Conservation (phyloP, 2,113 vertebrate species). For the Oryzias woworae region DNA sequence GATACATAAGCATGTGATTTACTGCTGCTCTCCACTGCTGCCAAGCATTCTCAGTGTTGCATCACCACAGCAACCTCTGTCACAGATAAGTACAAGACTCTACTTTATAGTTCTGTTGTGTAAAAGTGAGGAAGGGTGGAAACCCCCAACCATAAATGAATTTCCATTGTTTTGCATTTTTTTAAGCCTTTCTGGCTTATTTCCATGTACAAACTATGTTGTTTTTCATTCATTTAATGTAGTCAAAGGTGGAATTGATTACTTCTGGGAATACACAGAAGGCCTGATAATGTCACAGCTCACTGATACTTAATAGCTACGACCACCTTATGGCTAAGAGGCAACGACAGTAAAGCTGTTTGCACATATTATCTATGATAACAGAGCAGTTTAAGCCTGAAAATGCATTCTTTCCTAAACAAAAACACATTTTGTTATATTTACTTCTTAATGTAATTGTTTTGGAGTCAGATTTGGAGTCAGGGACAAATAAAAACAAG, state of each 20-base stretch:
- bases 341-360: background rate
- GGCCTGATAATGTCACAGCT: background rate
- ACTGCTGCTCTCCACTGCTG: conserved; percentile 15
- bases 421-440: too few relatives aligned
- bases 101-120: background rate
- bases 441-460: too few relatives aligned
- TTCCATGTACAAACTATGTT: background rate
- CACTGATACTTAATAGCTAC: background rate
- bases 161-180: too few relatives aligned
- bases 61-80: conserved; percentile 28
- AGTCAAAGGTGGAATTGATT: background rate
- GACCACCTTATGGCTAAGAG: background rate
- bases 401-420: too few relatives aligned
- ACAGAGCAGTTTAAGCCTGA: too few relatives aligned
- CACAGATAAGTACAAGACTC: background rate
- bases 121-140: background rate
- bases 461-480: background rate
- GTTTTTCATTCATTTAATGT: background rate
- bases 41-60: conserved; percentile 1
- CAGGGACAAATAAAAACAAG: background rate
- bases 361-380: background rate
- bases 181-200: background rate
- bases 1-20: conserved; percentile 14
- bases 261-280: background rate
- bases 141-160: too few relatives aligned